A percentile compares a stretch with the other conserved stretches of the same genome.
Evolutionary conservation across 1,140 invertebrate species (phyloP).

Genomic region (Laupala kohalensis): DNA sequence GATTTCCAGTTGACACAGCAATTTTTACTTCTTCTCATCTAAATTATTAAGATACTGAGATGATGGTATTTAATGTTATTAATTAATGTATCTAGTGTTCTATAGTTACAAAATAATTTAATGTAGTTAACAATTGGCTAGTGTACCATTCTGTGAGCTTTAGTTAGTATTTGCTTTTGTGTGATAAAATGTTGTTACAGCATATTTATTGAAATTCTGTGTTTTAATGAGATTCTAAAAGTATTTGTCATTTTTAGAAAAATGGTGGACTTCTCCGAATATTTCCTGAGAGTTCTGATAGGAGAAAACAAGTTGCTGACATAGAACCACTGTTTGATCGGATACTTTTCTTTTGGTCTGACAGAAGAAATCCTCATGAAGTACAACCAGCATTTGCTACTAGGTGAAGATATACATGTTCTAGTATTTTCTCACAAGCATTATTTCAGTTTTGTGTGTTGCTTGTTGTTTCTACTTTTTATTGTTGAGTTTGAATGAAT

Average conservation of each 20-base stretch:
- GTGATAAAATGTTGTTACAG: not conserved
- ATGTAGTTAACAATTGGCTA: too few relatives aligned
- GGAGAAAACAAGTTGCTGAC: constrained; percentile 66
- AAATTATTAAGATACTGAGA: too few relatives aligned
- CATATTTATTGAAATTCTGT: constrained; percentile 1
- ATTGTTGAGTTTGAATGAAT: not conserved
- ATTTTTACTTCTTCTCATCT: too few relatives aligned
- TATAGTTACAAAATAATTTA: too few relatives aligned
- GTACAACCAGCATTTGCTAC: constrained; percentile 81
- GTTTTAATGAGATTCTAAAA: too few relatives aligned
- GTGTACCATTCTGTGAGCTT: too few relatives aligned
- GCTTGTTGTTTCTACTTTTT: not conserved
- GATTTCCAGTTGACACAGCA: too few relatives aligned
- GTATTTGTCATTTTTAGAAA: constrained; percentile 31
- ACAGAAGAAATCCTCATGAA: constrained; percentile 90
- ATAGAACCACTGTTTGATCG: constrained; percentile 89
- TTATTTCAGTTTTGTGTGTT: not conserved
- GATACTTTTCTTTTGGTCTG: constrained; percentile 95
- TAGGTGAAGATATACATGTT: constrained; percentile 25
- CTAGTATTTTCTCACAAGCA: not conserved
- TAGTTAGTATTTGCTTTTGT: not conserved
- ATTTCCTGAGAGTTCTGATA: constrained; percentile 66
- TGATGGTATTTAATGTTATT: too few relatives aligned
- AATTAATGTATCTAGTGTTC: too few relatives aligned
- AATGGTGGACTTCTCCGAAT: constrained; percentile 65